phyloP scores from a whole-genome alignment of 2,888 invertebrate species.

The Ommatoiulus sabulosus region DNA sequence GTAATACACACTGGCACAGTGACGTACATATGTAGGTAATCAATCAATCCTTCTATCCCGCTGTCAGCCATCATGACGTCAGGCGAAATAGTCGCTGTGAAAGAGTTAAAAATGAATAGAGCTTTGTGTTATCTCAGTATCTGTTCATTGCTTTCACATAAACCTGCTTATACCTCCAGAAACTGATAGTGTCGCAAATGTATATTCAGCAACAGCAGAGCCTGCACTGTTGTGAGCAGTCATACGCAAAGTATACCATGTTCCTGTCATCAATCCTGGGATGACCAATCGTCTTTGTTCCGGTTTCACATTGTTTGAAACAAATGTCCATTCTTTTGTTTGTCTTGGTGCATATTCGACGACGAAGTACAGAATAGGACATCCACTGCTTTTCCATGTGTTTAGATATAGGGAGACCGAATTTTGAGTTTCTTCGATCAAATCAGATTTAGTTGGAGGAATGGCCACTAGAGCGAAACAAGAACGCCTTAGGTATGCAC shows the following conservation, averaged over 20 bases:
- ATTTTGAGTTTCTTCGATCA: constrained; percentile 59
- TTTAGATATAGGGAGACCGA: constrained; percentile 91
- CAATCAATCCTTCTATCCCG: constrained; percentile 3
- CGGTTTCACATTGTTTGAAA: constrained; percentile 91
- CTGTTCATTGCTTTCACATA: neutral
- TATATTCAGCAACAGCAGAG: neutral
- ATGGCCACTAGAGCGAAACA: constrained; percentile 51
- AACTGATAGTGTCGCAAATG: neutral
- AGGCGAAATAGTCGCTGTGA: constrained; percentile 50
- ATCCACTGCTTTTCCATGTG: constrained; percentile 95
- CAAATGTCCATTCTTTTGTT: constrained; percentile 87
- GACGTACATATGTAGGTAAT: constrained; percentile 48
- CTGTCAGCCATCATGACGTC: neutral
- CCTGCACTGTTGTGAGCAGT: constrained; percentile 70
- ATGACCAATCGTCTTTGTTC: constrained; percentile 87
- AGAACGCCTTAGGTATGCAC: no score
- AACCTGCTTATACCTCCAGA: neutral
- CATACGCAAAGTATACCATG: constrained; percentile 93
- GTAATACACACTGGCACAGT: constrained; percentile 50
- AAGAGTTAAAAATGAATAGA: neutral
- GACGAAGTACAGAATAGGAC: constrained; percentile 94
- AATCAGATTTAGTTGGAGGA: constrained; percentile 57
- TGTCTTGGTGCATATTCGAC: constrained; percentile 85
- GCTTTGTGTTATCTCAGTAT: neutral
- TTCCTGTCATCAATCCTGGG: constrained; percentile 90